Evolutionary conservation across 2,797 vertebrate species (phyloP).

Genomic region (Pseudotriccus pelzelni): DNA sequence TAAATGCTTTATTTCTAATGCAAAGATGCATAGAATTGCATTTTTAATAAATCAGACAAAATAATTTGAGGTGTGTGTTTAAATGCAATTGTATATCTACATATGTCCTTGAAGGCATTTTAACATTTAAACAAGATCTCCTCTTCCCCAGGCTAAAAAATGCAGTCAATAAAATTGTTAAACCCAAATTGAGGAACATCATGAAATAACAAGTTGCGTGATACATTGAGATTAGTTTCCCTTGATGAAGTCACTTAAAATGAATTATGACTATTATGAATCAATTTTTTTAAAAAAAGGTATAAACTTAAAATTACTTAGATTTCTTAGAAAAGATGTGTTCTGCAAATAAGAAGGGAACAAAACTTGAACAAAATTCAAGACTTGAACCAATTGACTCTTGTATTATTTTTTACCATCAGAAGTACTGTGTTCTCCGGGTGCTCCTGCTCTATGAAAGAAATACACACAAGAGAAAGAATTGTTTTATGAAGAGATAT

Average conservation of each 20-base stretch:
- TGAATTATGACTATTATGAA: neutral
- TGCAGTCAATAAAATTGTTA: neutral
- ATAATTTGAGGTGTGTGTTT: neutral
- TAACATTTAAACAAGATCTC: neutral
- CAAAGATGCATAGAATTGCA: neutral
- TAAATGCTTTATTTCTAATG: neutral
- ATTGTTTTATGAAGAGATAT: neutral
- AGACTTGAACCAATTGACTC: neutral
- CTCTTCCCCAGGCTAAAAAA: neutral
- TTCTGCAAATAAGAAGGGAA: neutral
- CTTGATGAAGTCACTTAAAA: neutral
- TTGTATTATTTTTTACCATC: neutral
- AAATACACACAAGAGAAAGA: neutral
- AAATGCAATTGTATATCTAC: neutral
- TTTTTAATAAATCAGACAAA: neutral
- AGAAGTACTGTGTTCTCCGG: neutral
- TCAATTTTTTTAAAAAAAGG: neutral
- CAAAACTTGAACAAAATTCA: neutral
- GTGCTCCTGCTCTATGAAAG: neutral
- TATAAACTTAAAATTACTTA: neutral
- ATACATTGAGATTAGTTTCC: neutral
- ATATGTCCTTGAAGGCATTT: neutral
- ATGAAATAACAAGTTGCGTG: neutral
- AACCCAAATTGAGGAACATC: neutral
- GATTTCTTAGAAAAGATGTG: neutral